These are phyloP conservation scores for Mamestra brassicae DNA, from an alignment of 2,888 invertebrate genomes.

Conservation along the genomic window DNA sequence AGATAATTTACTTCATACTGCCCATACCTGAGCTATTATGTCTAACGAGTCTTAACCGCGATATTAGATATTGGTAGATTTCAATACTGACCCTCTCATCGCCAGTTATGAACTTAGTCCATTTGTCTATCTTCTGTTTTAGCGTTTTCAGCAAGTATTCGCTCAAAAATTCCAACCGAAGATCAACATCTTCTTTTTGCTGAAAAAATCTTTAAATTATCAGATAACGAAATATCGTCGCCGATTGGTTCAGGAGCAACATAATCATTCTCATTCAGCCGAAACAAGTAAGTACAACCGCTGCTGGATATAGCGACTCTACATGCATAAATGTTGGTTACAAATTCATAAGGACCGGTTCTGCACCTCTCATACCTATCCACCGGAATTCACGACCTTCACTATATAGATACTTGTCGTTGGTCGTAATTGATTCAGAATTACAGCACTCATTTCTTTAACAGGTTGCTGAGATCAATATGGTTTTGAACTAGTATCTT, in stretches of 20 bases:
- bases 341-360: too few relatives aligned
- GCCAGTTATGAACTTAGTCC: conserved; percentile 95
- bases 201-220: neutral
- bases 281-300: neutral
- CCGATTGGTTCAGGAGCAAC: neutral
- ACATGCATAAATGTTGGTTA: neutral
- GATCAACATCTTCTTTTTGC: conserved; percentile 90
- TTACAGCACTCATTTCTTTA: neutral
- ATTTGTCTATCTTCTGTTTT: conserved; percentile 96
- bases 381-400: neutral
- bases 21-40: neutral
- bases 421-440: neutral
- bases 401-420: too few relatives aligned
- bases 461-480: neutral
- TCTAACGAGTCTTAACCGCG: too few relatives aligned
- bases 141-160: conserved; percentile 94
- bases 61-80: too few relatives aligned
- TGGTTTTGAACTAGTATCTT: neutral
- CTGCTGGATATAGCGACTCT: neutral
- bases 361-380: neutral
- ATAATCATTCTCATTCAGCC: neutral
- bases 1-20: neutral
- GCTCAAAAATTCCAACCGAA: conserved; percentile 94
- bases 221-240: neutral
- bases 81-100: conserved; percentile 91